Conservation (phyloP, 2,113 vertebrate species). For the Notiomystis cincta region DNA sequence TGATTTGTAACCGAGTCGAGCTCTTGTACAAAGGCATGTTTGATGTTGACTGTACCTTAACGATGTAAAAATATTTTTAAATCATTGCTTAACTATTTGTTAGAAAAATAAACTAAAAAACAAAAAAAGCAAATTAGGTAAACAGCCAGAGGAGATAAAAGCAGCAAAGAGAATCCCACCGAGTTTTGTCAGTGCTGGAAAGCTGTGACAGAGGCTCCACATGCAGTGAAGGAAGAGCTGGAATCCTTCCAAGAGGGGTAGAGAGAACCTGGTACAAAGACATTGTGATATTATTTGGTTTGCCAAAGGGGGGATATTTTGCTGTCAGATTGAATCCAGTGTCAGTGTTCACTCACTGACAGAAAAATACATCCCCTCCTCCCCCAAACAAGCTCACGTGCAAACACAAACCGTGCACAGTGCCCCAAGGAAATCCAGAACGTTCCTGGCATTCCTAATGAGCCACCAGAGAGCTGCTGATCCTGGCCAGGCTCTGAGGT, state of each 20-base stretch:
- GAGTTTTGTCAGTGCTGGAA: neutral
- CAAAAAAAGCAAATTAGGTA: constrained; percentile 61
- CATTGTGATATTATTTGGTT: neutral
- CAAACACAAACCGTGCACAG: neutral
- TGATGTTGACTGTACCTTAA: constrained; percentile 79
- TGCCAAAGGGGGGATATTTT: neutral
- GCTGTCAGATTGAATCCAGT: constrained; percentile 1
- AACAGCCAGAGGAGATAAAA: constrained; percentile 27
- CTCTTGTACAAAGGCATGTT: constrained; percentile 88
- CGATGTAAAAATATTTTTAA: constrained; percentile 80
- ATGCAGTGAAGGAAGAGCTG: neutral
- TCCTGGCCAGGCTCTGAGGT: neutral
- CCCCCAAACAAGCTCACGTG: neutral
- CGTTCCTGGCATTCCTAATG: neutral
- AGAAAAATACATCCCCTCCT: neutral
- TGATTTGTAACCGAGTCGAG: constrained; percentile 82
- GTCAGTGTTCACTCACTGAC: neutral
- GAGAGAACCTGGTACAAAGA: neutral
- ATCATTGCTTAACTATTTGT: constrained; percentile 77
- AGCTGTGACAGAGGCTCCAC: neutral
- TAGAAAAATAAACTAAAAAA: constrained; percentile 72
- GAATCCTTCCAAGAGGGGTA: neutral
- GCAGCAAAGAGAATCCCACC: neutral
- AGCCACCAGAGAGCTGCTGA: neutral
- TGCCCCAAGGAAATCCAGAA: neutral